These are phyloP conservation scores for Cyprinus carpio DNA, from an alignment of 2,113 vertebrate species.

Conservation along the genomic window DNA sequence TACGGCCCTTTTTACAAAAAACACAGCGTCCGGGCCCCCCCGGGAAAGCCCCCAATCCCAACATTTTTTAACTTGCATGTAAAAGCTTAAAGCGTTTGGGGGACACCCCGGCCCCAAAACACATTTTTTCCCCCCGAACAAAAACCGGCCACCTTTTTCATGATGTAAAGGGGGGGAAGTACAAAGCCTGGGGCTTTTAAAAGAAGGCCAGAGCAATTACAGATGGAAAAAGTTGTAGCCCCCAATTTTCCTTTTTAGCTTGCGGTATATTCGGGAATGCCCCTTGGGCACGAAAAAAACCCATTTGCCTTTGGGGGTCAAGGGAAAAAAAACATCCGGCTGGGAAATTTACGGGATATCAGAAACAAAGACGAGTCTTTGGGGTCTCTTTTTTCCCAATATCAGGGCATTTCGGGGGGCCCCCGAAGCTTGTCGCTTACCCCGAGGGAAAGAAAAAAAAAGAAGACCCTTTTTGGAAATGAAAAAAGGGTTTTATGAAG, in stretches of 20 bases:
- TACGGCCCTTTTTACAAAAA: not conserved
- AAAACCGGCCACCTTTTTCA: constrained; percentile 32
- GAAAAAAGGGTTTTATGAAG: constrained; percentile 51
- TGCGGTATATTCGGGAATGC: not conserved
- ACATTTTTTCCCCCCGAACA: constrained; percentile 40
- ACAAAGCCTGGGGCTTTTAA: not conserved
- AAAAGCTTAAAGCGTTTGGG: not conserved
- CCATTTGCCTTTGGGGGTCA: constrained; percentile 15
- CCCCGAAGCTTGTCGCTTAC: constrained; percentile 42
- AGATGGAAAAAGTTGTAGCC: not conserved
- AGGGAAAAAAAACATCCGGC: not conserved
- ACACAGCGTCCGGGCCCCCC: constrained; percentile 1
- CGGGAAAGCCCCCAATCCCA: not conserved
- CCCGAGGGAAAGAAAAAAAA: constrained; percentile 42
- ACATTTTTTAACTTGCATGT: constrained; percentile 28
- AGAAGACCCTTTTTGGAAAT: constrained; percentile 51
- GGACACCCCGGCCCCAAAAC: constrained; percentile 30
- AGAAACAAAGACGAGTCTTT: constrained; percentile 35
- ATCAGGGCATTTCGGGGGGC: constrained; percentile 31
- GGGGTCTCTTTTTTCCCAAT: constrained; percentile 31
- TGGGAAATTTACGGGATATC: constrained; percentile 34
- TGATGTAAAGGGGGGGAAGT: not conserved
- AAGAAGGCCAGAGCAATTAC: not conserved
- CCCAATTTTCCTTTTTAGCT: not conserved
- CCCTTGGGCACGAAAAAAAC: constrained; percentile 2